Evolutionary conservation across 2,888 invertebrate genomes (phyloP).

Genomic region (Athrips mouffetella): DNA sequence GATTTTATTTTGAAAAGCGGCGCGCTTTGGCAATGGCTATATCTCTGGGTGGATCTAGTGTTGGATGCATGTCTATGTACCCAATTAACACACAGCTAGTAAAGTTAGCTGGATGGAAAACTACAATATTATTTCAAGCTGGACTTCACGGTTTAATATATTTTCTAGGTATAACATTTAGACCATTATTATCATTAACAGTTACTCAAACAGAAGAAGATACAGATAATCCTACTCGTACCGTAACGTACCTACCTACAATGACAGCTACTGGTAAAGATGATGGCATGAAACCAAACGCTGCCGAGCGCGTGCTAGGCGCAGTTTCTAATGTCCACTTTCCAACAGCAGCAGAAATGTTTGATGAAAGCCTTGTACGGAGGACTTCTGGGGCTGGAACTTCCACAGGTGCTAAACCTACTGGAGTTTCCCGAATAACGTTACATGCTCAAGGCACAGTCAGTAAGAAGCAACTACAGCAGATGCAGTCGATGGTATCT

Average conservation of each 20-base stretch:
- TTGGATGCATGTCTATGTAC: constrained; percentile 58
- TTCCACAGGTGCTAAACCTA: background rate
- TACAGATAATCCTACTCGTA: constrained; percentile 45
- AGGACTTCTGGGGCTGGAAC: background rate
- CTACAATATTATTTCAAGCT: constrained; percentile 52
- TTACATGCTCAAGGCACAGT: constrained; percentile 51
- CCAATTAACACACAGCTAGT: constrained; percentile 51
- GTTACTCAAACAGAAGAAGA: constrained; percentile 49
- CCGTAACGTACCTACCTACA: constrained; percentile 63
- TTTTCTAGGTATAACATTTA: constrained; percentile 56
- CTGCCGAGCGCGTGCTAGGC: constrained; percentile 42
- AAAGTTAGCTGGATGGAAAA: constrained; percentile 56
- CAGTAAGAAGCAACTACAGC: constrained; percentile 52
- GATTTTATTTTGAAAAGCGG: constrained; percentile 66
- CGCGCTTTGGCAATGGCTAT: constrained; percentile 57
- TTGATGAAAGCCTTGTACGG: background rate
- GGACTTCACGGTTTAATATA: constrained; percentile 53
- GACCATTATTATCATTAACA: constrained; percentile 56
- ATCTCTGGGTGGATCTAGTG: constrained; percentile 53
- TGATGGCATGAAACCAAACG: constrained; percentile 34
- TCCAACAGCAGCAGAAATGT: constrained; percentile 36
- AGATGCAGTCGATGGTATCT: constrained; percentile 58
- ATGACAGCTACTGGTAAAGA: constrained; percentile 33
- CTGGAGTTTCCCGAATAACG: constrained; percentile 43
- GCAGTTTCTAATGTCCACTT: constrained; percentile 39